Base-by-base conservation (phyloP, 2,888 invertebrate species). In the Archaeoteleia sp. region DNA sequence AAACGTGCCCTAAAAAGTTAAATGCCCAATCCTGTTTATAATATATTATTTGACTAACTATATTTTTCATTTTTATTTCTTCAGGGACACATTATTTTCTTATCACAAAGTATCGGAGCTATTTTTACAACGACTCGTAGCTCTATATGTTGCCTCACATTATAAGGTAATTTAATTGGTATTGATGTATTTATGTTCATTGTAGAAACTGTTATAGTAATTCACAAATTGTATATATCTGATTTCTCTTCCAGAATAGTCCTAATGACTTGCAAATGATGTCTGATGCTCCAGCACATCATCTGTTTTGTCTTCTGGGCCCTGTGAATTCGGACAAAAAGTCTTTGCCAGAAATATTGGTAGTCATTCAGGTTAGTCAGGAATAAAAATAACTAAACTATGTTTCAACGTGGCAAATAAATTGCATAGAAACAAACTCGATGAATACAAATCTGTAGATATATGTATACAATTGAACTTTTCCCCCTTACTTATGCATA, bases 181-280 rank as follows among this genome's bases (percentile, higher is more conserved):
- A 8, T 7, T n/a, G n/a, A 29, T 35, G n/a, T 60, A 48, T 39
- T 7, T 30, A 17, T n/a, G 17, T 30, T 5, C 2, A 17, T 34
- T 43, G 6, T 23, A 23, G 7, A 5, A 23, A 5, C 7, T 5
- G 7, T 23, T 23, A 23, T 23, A 23, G 7, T 23, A 23, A 23
- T n/a, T n/a, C n/a, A n/a, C n/a, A n/a, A n/a, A n/a, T n/a, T n/a
- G n/a, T n/a, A n/a, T n/a, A n/a, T n/a, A n/a, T n/a, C n/a, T n/a
- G n/a, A n/a, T n/a, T n/a, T n/a, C n/a, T n/a, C n/a, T 46, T 32
- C 3, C 86, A 94, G 91, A 99, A 99, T 87, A 95, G 95, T 55
- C 99, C 99, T 0, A 98, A 99, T 86, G 99, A 99, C 87, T 88
- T 99, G 32, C 98, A 99, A 87, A 92, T 99, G 90, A 90, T 99